Evolutionary conservation across 1,140 invertebrate genomes (phyloP).

Genomic region (Odontomachus brunneus): DNA sequence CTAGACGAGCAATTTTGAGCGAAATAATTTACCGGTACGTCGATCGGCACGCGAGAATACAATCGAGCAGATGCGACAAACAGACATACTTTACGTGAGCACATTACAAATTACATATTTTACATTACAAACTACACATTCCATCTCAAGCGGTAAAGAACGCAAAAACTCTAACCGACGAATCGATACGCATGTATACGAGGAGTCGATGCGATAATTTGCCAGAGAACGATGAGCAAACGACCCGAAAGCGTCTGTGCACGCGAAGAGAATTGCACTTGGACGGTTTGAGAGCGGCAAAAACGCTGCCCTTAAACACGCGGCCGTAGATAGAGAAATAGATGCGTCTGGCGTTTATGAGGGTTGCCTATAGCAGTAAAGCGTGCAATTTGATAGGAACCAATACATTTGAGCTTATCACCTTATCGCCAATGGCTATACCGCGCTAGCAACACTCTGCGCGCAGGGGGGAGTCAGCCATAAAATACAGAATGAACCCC

Average conservation of each 20-base stretch:
- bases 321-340: constrained; percentile 46
- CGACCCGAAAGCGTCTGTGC: neutral
- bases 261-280: neutral
- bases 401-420: constrained; percentile 85
- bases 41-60: neutral
- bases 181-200: no score
- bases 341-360: constrained; percentile 78
- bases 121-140: no score
- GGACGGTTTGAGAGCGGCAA: neutral
- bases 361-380: constrained; percentile 81
- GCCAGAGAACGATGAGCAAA: neutral
- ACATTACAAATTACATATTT: no score
- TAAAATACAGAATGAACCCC: constrained; percentile 84
- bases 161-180: no score
- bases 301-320: constrained; percentile 55
- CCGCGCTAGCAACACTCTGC: constrained; percentile 74
- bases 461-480: constrained; percentile 74
- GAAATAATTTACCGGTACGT: neutral
- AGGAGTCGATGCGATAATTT: neutral
- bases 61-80: neutral
- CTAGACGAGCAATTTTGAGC: neutral
- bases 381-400: constrained; percentile 84
- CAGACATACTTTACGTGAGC: no score
- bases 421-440: constrained; percentile 84
- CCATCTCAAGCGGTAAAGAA: no score